These are phyloP conservation scores for Poliocrania exsul DNA, from an alignment of 2,797 vertebrate species.

Conservation along the genomic window DNA sequence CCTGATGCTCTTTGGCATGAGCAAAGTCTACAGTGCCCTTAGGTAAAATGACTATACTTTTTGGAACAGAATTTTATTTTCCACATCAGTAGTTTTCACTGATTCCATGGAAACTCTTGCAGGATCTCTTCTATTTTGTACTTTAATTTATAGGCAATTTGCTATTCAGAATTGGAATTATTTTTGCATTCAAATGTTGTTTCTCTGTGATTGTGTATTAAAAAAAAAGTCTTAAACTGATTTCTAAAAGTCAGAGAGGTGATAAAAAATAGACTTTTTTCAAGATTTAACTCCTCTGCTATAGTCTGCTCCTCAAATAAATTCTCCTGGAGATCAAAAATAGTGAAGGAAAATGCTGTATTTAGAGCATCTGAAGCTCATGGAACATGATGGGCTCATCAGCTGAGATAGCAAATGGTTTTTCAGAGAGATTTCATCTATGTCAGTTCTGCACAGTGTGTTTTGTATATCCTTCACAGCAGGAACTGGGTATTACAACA, in stretches of 20 bases:
- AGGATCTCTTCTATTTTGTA: not conserved
- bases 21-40: not conserved
- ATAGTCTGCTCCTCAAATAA: not conserved
- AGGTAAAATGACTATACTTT: slow-evolving; percentile 8
- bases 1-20: not conserved
- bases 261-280: not conserved
- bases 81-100: not conserved
- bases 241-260: not conserved
- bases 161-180: not conserved
- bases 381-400: not conserved
- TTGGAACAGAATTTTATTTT: slow-evolving; percentile 3
- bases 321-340: not conserved
- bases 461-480: not conserved
- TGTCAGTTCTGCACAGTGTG: not conserved
- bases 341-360: not conserved
- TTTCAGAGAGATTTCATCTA: not conserved
- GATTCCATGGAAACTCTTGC: slow-evolving; percentile 29
- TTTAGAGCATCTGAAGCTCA: not conserved
- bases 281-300: not conserved
- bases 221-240: not conserved
- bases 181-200: not conserved
- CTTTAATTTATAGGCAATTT: not conserved
- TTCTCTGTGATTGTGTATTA: not conserved
- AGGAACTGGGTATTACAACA: not conserved
- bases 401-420: not conserved